These are phyloP conservation scores for Sphaerodactylus townsendi DNA, from an alignment of 2,113 vertebrate genomes.

Conservation along the genomic window DNA sequence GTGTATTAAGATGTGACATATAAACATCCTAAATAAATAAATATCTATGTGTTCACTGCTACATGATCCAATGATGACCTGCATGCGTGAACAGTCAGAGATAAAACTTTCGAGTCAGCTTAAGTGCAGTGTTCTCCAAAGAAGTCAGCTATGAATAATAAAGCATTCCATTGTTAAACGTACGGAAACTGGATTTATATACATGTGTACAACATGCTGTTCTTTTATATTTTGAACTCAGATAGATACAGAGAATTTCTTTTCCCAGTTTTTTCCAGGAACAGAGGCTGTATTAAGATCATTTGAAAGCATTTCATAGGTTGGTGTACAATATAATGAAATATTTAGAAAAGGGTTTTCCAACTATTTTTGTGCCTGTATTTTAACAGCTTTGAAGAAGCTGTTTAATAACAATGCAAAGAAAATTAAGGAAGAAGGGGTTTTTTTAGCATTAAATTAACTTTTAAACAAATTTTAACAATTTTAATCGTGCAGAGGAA, in stretches of 20 bases:
- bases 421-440: slow-evolving; percentile 33
- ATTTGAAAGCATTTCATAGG: background rate
- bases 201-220: background rate
- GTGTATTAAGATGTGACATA: no score
- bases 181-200: background rate
- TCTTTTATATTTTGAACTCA: background rate
- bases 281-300: background rate
- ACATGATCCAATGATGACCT: background rate
- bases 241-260: background rate
- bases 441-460: slow-evolving; percentile 60
- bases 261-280: background rate
- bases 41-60: background rate
- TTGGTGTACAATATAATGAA: slow-evolving; percentile 16
- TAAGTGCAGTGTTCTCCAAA: background rate
- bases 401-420: slow-evolving; percentile 55
- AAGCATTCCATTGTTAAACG: background rate
- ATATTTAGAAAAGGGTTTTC: slow-evolving; percentile 13
- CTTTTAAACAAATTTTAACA: slow-evolving; percentile 68
- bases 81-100: background rate
- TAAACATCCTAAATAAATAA: background rate
- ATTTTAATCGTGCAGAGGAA: slow-evolving; percentile 70
- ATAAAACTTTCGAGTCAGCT: background rate
- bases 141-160: background rate
- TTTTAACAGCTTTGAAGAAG: slow-evolving; percentile 42
- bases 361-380: background rate